Conservation (phyloP, 2,113 vertebrate species). For the Meriones unguiculatus region DNA sequence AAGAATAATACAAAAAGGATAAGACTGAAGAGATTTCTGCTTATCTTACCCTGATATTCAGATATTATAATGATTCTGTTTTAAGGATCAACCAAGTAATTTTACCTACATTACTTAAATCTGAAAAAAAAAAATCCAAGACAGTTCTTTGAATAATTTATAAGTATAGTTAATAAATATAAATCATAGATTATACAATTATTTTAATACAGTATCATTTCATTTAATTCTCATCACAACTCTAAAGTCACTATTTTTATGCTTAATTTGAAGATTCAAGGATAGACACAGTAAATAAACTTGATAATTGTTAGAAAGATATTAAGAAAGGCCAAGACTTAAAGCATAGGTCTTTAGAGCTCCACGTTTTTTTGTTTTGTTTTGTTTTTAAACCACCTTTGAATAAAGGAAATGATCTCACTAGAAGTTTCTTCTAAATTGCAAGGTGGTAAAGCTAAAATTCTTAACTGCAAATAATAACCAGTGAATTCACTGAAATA, state of each 20-base stretch:
- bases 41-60: conserved; percentile 51
- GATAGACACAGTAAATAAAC: conserved; percentile 56
- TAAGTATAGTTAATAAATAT: conserved; percentile 58
- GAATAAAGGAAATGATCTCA: conserved; percentile 52
- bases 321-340: conserved; percentile 61
- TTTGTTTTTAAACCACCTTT: conserved; percentile 47
- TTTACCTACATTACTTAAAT: conserved; percentile 70
- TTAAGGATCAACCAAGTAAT: conserved; percentile 55
- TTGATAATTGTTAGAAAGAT: conserved; percentile 42
- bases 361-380: neutral
- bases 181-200: conserved; percentile 44
- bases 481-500: conserved; percentile 17
- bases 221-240: conserved; percentile 59
- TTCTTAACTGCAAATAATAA: conserved; percentile 22
- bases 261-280: conserved; percentile 46
- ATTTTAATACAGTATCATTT: conserved; percentile 48
- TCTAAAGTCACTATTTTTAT: conserved; percentile 45
- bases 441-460: conserved; percentile 59
- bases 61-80: conserved; percentile 45
- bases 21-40: conserved; percentile 56
- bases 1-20: conserved; percentile 50
- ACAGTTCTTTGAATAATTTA: conserved; percentile 42
- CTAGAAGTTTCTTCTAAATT: conserved; percentile 50
- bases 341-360: conserved; percentile 52
- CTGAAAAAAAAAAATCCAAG: conserved; percentile 54